Conservation (phyloP, 2,888 invertebrate genomes). For the Eurytoma californica region DNA sequence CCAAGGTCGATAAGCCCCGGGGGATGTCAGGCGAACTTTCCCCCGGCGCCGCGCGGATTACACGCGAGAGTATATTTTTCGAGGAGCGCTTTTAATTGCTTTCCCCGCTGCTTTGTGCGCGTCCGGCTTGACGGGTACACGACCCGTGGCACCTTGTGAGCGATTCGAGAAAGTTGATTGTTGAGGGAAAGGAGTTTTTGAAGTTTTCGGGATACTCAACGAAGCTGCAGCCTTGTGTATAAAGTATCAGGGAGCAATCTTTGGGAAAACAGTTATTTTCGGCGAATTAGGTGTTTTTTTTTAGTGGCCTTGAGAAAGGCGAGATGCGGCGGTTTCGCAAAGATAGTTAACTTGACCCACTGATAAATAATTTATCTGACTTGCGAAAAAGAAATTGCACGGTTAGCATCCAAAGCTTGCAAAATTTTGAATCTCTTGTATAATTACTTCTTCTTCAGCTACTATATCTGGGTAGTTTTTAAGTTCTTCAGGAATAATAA, state of each 20-base stretch:
- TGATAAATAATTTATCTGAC: slow-evolving; percentile 25
- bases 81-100: slow-evolving; percentile 18
- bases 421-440: neutral
- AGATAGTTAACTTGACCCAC: neutral
- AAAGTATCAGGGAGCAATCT: neutral
- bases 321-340: neutral
- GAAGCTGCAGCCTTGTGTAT: neutral
- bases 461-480: neutral
- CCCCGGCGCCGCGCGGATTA: neutral
- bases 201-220: neutral
- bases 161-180: slow-evolving; percentile 9
- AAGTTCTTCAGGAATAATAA: neutral
- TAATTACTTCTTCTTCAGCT: neutral
- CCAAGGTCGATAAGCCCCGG: slow-evolving; percentile 12
- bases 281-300: too few relatives aligned
- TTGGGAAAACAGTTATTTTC: neutral
- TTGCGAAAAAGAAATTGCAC: slow-evolving; percentile 41
- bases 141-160: too few relatives aligned
- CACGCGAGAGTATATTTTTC: slow-evolving; percentile 17
- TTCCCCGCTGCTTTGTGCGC: neutral
- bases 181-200: neutral
- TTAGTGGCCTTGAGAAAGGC: neutral
- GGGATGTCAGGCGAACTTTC: slow-evolving; percentile 1
- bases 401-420: neutral
- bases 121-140: neutral